Evolutionary conservation across 2,113 vertebrate genomes (phyloP).

Genomic region (zebrafish (Danio rerio)): DNA sequence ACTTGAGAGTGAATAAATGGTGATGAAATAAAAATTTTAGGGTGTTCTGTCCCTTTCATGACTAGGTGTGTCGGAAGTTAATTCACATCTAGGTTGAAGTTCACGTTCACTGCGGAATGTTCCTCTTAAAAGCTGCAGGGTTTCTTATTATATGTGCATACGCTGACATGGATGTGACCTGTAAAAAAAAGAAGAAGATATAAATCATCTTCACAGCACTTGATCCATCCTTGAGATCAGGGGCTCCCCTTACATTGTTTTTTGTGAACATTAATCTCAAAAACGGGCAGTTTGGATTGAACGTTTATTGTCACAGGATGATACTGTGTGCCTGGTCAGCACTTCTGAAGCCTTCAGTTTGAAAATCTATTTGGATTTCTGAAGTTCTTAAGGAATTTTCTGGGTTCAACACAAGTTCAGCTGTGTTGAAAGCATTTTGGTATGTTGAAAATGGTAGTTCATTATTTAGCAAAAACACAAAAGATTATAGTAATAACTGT

Average conservation of each 20-base stretch:
- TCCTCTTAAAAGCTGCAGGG: neutral
- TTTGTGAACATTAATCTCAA: slow-evolving; percentile 21
- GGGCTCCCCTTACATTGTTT: neutral
- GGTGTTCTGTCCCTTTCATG: too few species aligned
- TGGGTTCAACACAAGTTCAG: neutral
- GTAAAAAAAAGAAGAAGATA: neutral
- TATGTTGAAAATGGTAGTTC: neutral
- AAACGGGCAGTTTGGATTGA: neutral
- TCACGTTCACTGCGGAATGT: neutral
- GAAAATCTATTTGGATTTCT: neutral
- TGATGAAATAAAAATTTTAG: too few species aligned
- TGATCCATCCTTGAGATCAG: neutral
- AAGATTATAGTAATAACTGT: too few species aligned
- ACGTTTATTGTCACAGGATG: neutral
- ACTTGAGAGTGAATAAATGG: too few species aligned
- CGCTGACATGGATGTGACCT: neutral
- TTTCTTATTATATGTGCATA: slow-evolving; percentile 10
- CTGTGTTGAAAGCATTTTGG: neutral
- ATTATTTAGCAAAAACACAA: neutral
- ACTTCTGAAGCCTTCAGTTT: neutral
- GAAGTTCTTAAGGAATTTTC: neutral
- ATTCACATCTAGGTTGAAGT: neutral
- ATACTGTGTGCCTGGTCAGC: neutral
- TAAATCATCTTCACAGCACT: neutral
- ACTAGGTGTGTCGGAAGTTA: neutral